Conservation (phyloP, 2,113 vertebrate genomes). For the Ibidorhyncha struthersii region DNA sequence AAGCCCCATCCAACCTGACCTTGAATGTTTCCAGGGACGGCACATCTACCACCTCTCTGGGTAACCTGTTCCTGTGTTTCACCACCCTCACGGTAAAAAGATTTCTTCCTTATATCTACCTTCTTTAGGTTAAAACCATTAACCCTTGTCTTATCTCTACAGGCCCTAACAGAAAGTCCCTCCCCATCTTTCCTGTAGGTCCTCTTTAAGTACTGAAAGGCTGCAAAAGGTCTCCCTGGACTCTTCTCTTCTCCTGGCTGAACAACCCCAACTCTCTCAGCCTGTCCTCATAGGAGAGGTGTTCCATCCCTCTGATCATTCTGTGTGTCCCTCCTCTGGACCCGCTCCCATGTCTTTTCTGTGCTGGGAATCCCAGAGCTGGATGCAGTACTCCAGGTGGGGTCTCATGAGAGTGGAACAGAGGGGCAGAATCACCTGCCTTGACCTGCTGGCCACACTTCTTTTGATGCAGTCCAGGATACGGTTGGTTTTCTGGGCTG, state of each 20-base stretch:
- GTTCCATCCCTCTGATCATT: too few relatives aligned
- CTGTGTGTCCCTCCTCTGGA: background rate
- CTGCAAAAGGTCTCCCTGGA: fast-evolving
- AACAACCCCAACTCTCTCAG: background rate
- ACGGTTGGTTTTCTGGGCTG: fast-evolving
- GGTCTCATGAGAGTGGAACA: background rate
- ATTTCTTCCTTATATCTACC: background rate
- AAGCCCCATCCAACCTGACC: background rate
- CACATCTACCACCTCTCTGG: background rate
- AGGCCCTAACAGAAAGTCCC: background rate
- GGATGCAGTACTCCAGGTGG: background rate
- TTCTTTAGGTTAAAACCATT: background rate
- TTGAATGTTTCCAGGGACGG: background rate
- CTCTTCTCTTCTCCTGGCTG: background rate
- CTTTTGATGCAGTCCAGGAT: background rate
- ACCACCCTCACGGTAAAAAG: background rate
- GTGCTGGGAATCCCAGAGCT: background rate
- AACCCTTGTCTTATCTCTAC: background rate
- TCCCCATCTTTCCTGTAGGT: background rate
- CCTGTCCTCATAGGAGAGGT: background rate
- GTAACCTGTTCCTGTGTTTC: background rate
- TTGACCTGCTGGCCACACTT: fast-evolving
- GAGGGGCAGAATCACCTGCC: background rate
- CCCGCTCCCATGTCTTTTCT: fast-evolving
- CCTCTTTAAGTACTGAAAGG: background rate